Evolutionary conservation across 2,888 invertebrate species (phyloP), one percentile per base, ranked within the genome.

Genomic region (Thymelicus acteon): DNA sequence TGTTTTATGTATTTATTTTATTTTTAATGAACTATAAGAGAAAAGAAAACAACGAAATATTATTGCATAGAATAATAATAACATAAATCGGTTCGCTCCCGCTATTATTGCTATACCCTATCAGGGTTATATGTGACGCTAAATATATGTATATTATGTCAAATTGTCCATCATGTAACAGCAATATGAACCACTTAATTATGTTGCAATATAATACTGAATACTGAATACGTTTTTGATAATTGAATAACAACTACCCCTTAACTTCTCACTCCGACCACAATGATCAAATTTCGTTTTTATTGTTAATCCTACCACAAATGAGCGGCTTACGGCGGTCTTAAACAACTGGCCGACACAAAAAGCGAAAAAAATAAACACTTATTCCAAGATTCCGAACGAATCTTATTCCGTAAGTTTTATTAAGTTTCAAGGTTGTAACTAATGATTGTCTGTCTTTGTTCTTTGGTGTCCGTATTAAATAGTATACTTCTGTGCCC

Each of bases 281-380:
- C 91, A 92, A 93, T 92, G 92, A 93, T 93, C 93, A 92, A 93
- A 93, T 93, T 93, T 92, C 92, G 90, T 91, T 93, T 93, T 93
- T 93, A 93, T 93, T 93, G 92, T 93, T 90, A 88, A 91, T 89
- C 88, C 88, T 76, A 80, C 82, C 85, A 82, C 85, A 91, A 93
- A 92, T 91, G 92, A 92, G 88, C 87, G 84, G 83, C 78, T 37
- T 60, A 66, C 84, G 52, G 10, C 47, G 66, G 37, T 84, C 82
- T 82, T 84, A 85, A 86, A 87, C 87, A 88, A 88, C 85, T 82
- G 86, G 82, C 79, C 80, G 76, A 81, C 77, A 79, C 70, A 78
- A 78, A 78, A 80, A 82, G 77, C 80, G 83, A 85, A 80, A 85
- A 81, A 79, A 78, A 77, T 79, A 76, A 80, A 80, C 79, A 81